A percentile compares a stretch with the other conserved stretches of the same genome.
Conservation (phyloP, 2,888 invertebrate species). For the Polyploca ridens region DNA sequence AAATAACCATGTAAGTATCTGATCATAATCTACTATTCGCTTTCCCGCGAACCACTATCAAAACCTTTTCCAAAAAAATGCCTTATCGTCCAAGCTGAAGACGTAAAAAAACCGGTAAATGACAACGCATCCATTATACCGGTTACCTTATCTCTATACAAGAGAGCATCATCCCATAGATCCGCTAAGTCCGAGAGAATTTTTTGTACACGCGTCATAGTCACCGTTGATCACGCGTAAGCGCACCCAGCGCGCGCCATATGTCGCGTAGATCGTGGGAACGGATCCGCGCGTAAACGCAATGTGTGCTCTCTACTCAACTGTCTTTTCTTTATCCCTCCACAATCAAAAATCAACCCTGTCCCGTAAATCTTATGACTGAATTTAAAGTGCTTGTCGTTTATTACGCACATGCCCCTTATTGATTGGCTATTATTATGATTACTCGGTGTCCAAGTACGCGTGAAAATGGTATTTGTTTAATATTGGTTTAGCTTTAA, state of each 20-base stretch:
- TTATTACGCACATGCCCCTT: slow-evolving; percentile 67
- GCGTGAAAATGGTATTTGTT: slow-evolving; percentile 62
- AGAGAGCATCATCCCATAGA: slow-evolving; percentile 66
- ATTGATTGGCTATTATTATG: slow-evolving; percentile 71
- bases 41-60: background rate
- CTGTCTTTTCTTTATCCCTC: slow-evolving; percentile 48
- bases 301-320: slow-evolving; percentile 74
- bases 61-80: background rate
- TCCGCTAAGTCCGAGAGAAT: slow-evolving; percentile 74
- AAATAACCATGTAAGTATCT: background rate
- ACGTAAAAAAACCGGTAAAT: slow-evolving; percentile 38
- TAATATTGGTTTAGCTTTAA: slow-evolving; percentile 49
- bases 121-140: slow-evolving; percentile 37
- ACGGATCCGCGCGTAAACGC: slow-evolving; percentile 71
- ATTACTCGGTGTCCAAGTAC: slow-evolving; percentile 64
- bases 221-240: slow-evolving; percentile 75
- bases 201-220: slow-evolving; percentile 82
- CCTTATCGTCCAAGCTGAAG: slow-evolving; percentile 26
- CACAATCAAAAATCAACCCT: slow-evolving; percentile 23
- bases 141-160: slow-evolving; percentile 62
- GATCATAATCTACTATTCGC: background rate
- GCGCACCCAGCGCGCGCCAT: slow-evolving; percentile 78
- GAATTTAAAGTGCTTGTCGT: slow-evolving; percentile 19
- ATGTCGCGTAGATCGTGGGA: slow-evolving; percentile 82
- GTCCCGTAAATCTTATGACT: background rate